Evolutionary conservation across 1,140 invertebrate genomes (phyloP), one percentile per base, ranked within the genome.

Genomic region (Melipona quadrifasciata): DNA sequence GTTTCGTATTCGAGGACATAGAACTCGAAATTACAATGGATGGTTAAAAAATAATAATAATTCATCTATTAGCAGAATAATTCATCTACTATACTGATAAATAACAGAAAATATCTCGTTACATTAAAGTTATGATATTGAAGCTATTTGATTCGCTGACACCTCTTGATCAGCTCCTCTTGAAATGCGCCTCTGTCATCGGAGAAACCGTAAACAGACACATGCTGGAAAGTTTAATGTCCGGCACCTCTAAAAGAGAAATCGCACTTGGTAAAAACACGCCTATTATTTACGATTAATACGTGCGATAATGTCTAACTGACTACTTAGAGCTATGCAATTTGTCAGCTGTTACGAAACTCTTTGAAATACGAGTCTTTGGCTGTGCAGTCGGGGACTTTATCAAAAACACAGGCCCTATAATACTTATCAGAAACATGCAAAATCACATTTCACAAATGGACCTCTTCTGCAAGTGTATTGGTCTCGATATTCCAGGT

Each of bases 161-260:
- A 8, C 94, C 96, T 0, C 95, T 96, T 71, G 96, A 96, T 91
- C 96, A 96, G 89, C 92, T 96, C 76, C 83, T 96, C 6, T 86
- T 96, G 3, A 96, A 96, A 92, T 96, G 95, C 82, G 95, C 95
- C 8, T 94, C 96, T 0, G 95, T 96, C 1, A 91, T 96, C 8
- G 96, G 96, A 1, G 95, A 95, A 64, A 95, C 94, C 47, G 95
- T 96, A 81, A 94, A 95, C 19, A 93, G 96, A 86, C 91, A 92
- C 58, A 96, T 96, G 95, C 87, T 96, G 19, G 90, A 95, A 17
- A 94, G 94, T 87, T 86, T 96, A 16, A 93, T 96, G 92, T 91
- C 94, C 75, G 91, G 92, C 27, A 94, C 94, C 47, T 90, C 93
- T n/a, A 80, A 90, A 10, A 92, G 93, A 78, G 93, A 95, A 74